These are phyloP conservation scores for fruit fly (Drosophila melanogaster) DNA, from an alignment of 1,140 invertebrate species.

Conservation along the genomic window DNA sequence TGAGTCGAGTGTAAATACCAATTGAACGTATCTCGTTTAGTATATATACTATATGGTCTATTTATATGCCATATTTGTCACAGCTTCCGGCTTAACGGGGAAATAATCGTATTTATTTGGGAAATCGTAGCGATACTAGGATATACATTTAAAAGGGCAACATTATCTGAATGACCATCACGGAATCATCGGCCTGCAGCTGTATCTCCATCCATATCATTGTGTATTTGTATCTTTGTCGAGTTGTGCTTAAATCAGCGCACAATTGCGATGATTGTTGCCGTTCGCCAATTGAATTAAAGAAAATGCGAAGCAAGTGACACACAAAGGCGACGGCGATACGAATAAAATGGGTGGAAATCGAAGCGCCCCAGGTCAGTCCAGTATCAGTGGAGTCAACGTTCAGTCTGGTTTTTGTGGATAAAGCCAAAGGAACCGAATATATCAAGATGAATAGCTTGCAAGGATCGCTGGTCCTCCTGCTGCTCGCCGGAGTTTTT, in stretches of 20 bases:
- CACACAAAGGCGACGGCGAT: constrained; percentile 45
- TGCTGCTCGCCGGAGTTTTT: constrained; percentile 28
- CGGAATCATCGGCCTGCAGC: not conserved
- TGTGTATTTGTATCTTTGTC: constrained; percentile 18
- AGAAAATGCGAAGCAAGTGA: constrained; percentile 58
- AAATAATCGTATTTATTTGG: constrained; percentile 13
- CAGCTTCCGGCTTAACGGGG: constrained; percentile 20
- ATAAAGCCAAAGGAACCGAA: constrained; percentile 7
- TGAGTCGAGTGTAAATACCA: constrained; percentile 12
- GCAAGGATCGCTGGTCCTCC: constrained; percentile 31
- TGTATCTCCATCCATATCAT: constrained; percentile 3
- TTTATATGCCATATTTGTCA: constrained; percentile 31
- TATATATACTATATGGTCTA: constrained; percentile 2
- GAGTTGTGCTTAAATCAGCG: constrained; percentile 43
- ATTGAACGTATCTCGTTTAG: constrained; percentile 13
- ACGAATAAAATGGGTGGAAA: constrained; percentile 49
- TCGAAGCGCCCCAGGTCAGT: constrained; percentile 54
- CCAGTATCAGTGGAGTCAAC: constrained; percentile 41
- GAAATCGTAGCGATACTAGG: not conserved
- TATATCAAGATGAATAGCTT: constrained; percentile 35
- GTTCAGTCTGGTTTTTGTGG: constrained; percentile 46
- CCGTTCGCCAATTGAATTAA: constrained; percentile 68
- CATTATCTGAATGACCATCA: too few relatives aligned
- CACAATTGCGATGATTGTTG: constrained; percentile 51
- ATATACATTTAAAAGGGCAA: too few relatives aligned